Evolutionary conservation across 2,113 vertebrate species (phyloP), one percentile per base, ranked within the genome.

Genomic region (Sceloporus undulatus): DNA sequence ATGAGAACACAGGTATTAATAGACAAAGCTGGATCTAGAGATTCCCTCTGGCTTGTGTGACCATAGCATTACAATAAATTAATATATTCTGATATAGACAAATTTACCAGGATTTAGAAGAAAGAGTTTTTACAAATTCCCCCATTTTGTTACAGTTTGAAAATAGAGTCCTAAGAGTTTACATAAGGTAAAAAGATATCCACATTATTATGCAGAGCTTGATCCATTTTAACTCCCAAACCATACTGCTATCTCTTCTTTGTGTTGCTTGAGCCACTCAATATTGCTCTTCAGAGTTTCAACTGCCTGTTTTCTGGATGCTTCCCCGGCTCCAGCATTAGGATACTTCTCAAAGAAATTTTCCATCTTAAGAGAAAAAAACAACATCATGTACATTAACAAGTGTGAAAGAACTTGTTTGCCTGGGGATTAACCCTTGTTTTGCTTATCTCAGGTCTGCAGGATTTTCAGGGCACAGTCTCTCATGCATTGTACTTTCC

Each of bases 231-330:
- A 21, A 78, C 48, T 77, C 14, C 23, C 21, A 0, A 99, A 94
- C 98, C 98, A 99, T 0, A 0, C 0, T 2, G 0, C 5, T 86
- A 99, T 98, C 89, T 97, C 96, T 0, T 95, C 11, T 91, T 93
- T 93, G 77, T 99, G 98, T 8, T 27, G 92, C 75, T 85, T 93
- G 19, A 98, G 85, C 98, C 99, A 99, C 19, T 97, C 94, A 0
- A 99, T 99, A 88, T 99, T 99, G 95, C 95, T 99, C 91, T 88
- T 97, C 91, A 98, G 98, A 0, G 97, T 98, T 91, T 99, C 99
- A 75, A 98, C 70, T 2, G 98, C 98, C 95, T 99, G 98, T 73
- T 96, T 70, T 87, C 99, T 97, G 25, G 98, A 91, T 88, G 87
- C 94, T 93, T 95, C 94, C 92, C 99, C 99, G n/a, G 99, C 98